Conservation (phyloP, 64 coral and sea anemone genomes). For the Exaiptasia diaphana region DNA sequence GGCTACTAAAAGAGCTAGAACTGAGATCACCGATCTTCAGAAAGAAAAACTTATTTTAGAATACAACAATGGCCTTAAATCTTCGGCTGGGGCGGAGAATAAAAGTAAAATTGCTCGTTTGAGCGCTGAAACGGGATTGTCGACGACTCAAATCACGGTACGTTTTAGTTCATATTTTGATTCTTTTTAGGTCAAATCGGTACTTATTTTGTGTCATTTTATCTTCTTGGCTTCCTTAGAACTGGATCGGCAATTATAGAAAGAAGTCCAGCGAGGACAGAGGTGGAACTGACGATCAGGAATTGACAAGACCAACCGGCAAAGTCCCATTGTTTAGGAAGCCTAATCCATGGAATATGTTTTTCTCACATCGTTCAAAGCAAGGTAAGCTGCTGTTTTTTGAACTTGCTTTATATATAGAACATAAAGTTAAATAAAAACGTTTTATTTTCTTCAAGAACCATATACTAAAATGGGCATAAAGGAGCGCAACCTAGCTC, state of each 20-base stretch:
- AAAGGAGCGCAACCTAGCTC: background rate
- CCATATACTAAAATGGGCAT: background rate
- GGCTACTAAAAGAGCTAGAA: background rate
- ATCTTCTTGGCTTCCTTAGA: background rate
- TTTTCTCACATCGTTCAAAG: background rate
- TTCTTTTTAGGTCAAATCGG: background rate
- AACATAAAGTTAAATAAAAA: background rate
- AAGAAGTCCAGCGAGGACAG: background rate
- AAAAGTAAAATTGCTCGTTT: background rate
- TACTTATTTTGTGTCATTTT: background rate
- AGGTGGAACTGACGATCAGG: background rate
- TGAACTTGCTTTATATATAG: background rate
- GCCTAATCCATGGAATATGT: background rate
- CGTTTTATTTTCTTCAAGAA: background rate
- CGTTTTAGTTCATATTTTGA: background rate
- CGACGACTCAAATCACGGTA: slow-evolving; percentile 4
- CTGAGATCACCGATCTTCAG: background rate
- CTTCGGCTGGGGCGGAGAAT: background rate
- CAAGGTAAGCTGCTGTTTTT: background rate
- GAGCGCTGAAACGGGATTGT: background rate
- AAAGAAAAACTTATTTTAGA: background rate
- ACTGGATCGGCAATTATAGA: background rate
- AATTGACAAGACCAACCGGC: background rate
- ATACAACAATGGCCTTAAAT: background rate
- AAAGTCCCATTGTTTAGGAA: background rate